Percentiles rank a stretch among this genome's conserved stretches.
Evolutionary conservation across 2,797 vertebrate genomes (phyloP).

Genomic region (Gila robusta): DNA sequence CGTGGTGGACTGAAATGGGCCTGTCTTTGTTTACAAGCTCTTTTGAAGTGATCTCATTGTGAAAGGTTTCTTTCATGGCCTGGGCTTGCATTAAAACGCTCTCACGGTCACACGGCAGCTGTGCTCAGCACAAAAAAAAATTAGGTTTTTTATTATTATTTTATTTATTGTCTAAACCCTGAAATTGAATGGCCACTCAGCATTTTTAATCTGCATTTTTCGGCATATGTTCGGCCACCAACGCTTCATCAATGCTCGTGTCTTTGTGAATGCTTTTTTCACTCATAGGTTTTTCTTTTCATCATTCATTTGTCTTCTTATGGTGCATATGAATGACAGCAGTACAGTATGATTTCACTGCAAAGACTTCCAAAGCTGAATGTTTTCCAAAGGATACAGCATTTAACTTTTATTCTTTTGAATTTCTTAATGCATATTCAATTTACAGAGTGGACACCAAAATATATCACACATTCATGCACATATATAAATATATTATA

Average conservation of each 20-base stretch:
- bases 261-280: not conserved
- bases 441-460: not conserved
- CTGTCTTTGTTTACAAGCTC: conserved; percentile 80
- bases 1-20: conserved; percentile 74
- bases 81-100: conserved; percentile 67
- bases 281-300: not conserved
- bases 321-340: conserved; percentile 1
- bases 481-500: not conserved
- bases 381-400: not conserved
- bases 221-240: conserved; percentile 57
- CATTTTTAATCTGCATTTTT: conserved; percentile 64
- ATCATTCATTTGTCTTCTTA: not conserved
- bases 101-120: conserved; percentile 72
- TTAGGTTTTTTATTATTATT: conserved; percentile 51
- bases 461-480: not conserved
- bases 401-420: not conserved
- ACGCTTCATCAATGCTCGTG: conserved; percentile 15
- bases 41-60: conserved; percentile 84
- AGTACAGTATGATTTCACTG: not conserved
- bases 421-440: not conserved
- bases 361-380: not conserved
- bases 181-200: conserved; percentile 69
- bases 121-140: conserved; percentile 68
- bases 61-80: conserved; percentile 75
- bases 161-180: conserved; percentile 66